These are phyloP conservation scores for Numenius arquata DNA, from an alignment of 2,113 vertebrate species.

Conservation along the genomic window DNA sequence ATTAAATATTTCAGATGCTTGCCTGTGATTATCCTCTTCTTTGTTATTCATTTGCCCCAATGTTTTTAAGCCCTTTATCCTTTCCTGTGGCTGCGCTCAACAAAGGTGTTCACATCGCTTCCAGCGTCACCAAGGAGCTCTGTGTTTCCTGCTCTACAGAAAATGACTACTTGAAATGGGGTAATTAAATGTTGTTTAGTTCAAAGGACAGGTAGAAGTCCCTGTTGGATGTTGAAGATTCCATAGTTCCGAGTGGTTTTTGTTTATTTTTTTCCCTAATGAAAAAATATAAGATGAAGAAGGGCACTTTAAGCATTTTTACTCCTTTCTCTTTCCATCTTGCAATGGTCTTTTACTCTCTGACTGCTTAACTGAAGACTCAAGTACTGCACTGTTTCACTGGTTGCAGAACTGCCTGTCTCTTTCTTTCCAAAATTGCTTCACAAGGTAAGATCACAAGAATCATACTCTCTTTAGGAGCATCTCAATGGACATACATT, in stretches of 20 bases:
- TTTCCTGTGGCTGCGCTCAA: neutral
- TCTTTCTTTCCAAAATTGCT: neutral
- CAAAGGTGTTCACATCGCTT: rapidly evolving
- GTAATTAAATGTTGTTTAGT: neutral
- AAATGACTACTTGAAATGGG: neutral
- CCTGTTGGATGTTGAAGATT: neutral
- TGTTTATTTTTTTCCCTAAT: neutral
- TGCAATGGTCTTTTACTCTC: neutral
- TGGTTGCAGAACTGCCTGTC: neutral
- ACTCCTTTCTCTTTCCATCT: neutral
- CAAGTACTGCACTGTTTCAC: neutral
- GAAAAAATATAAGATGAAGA: neutral
- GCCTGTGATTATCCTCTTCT: neutral
- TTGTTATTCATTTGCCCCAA: neutral
- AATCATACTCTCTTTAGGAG: neutral
- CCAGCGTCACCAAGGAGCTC: neutral
- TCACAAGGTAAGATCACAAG: neutral
- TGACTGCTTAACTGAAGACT: neutral
- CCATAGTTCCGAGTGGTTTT: neutral
- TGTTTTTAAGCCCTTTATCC: neutral
- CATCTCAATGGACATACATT: neutral
- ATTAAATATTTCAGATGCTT: neutral
- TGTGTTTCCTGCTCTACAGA: neutral
- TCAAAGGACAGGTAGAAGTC: neutral
- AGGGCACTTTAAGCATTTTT: rapidly evolving